Percentiles rank a stretch among this genome's conserved stretches.
phyloP scores from a whole-genome alignment of 2,888 invertebrate species.

The Andrena dorsata region DNA sequence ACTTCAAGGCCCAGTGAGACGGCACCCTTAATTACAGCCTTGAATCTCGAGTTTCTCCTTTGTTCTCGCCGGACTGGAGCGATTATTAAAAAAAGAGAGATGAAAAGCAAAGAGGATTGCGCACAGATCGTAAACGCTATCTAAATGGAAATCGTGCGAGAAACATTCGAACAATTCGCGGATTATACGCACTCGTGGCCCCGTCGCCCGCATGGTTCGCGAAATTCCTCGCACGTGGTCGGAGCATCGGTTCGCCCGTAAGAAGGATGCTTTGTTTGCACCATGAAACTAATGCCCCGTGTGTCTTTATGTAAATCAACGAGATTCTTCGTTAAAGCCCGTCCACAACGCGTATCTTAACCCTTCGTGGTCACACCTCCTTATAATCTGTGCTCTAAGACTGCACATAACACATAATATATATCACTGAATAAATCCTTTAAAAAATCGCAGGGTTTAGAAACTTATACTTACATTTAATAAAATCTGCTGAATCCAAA shows the following conservation, averaged over 20 bases:
- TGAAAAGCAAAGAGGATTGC: constrained; percentile 4
- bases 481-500: no score
- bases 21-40: constrained; percentile 9
- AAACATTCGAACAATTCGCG: constrained; percentile 31
- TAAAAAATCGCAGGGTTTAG: no score
- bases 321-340: background rate
- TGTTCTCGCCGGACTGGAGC: background rate
- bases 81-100: constrained; percentile 13
- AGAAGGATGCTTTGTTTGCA: constrained; percentile 42
- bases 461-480: no score
- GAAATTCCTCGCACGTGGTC: constrained; percentile 43
- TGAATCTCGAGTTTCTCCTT: constrained; percentile 19
- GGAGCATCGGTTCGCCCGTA: background rate
- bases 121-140: constrained; percentile 22
- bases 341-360: constrained; percentile 16
- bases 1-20: no score
- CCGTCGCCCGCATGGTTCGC: constrained; percentile 43
- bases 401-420: no score
- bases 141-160: constrained; percentile 55
- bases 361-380: no score
- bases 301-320: constrained; percentile 31
- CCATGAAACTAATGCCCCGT: constrained; percentile 26
- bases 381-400: no score
- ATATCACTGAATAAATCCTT: no score
- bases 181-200: constrained; percentile 10